Evolutionary conservation across 2,797 vertebrate species (phyloP), one percentile per base, ranked within the genome.

Genomic region (Crenuchus spilurus): DNA sequence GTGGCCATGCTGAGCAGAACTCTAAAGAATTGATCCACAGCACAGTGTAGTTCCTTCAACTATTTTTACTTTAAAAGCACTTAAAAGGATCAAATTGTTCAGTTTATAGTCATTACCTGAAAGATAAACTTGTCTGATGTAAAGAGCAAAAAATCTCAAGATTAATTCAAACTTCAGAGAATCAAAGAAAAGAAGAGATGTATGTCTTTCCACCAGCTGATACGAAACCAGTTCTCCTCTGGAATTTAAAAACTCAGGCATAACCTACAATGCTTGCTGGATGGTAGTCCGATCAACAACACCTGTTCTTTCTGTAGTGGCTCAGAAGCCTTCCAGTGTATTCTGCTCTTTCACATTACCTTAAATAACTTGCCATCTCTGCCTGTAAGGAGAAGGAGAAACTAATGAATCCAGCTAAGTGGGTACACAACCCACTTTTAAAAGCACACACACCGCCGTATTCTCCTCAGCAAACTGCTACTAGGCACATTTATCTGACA

Each of bases 1-100:
- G 35, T 52, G 24, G 3, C 8, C 48, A 63, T 24, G 22, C 51
- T 28, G 31, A 76, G 57, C 68, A 73, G 49, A 77, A 46, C 16
- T 30, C 48, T 63, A 39, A 30, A 31, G 65, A 67, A 72, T 51
- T 84, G 33, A 80, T 49, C 51, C 82, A 84, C 33, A 84, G 75
- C 30, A 60, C 33, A 37, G 70, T 84, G 35, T 83, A 81, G 62
- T 42, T 41, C 13, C 30, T 4, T 24, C 24, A 22, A 65, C 9
- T 5, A 10, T 28, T 3, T 6, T n/a, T 52, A 16, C 44, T 39
- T 18, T 16, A 54, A 37, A 44, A 63, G 8, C 14, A 30, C n/a
- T 63, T 33, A 13, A 55, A 20, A 4, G n/a, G 35, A 26, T 41
- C 8, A 11, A 18, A 55, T 18, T 52, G 18, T 62, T 42, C 2